Evolutionary conservation across 2,113 vertebrate genomes (phyloP), one percentile per base, ranked within the genome.

Genomic region (Eptesicus fuscus): DNA sequence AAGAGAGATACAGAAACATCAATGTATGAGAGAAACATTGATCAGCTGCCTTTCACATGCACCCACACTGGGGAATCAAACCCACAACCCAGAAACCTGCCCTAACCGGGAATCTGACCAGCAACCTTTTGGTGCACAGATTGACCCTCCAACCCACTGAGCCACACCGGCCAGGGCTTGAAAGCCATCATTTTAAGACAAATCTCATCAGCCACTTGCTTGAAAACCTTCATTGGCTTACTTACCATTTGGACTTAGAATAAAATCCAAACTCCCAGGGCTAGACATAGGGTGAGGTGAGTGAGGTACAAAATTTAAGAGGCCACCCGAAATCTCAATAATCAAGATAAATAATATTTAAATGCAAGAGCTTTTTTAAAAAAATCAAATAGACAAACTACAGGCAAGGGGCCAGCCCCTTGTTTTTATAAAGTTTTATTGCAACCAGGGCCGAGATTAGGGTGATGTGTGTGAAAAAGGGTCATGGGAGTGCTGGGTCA

Each of bases 241-340:
- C 71, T 88, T 87, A 65, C 32, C 70, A 69, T 90, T 63, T 94
- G 51, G 92, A 95, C 35, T 85, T 84, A 83, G 63, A 90, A 90
- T 83, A 89, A 74, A 95, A 90, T 59, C 16, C 12, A 73, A 59
- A 87, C 47, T 56, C 37, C 61, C 6, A 88, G 37, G 44, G n/a
- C 23, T 61, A 18, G 35, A 40, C 35, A 6, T 20, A 71, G 12
- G 53, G 35, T 69, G 28, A 89, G 8, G 14, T 40, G 23, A 95
- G 11, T 22, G 51, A 92, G 30, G 22, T 51, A 86, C 35, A 63
- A 42, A 82, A 71, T 77, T 40, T 80, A 82, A 85, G 0, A 40
- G 20, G 44, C 7, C 9, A 25, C 40, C 20, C 37, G 16, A 77
- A 94, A 78, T 32, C 42, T 79, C 37, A 83, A n/a, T 79, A 32